Conservation (phyloP, 2,888 invertebrate species). For the Volucella inflata region DNA sequence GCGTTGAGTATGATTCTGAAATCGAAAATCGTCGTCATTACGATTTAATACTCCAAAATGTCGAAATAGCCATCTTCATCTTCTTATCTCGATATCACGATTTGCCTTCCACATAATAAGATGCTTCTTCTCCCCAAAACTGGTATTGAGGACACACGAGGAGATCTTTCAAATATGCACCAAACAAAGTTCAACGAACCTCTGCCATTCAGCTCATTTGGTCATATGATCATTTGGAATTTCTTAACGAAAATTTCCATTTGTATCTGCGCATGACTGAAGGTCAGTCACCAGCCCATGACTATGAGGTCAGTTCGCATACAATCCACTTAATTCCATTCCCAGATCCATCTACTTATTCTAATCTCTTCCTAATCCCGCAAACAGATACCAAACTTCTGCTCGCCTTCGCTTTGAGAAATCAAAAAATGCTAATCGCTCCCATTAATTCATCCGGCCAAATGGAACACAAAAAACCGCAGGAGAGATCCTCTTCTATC, state of each 20-base stretch:
- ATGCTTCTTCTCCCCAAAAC: too few species aligned
- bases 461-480: constrained; percentile 57
- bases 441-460: constrained; percentile 70
- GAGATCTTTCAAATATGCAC: too few species aligned
- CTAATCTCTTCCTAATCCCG: constrained; percentile 52
- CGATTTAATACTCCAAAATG: too few species aligned
- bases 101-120: too few species aligned
- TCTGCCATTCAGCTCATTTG: too few species aligned
- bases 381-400: constrained; percentile 3
- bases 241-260: neutral
- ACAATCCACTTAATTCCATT: constrained; percentile 42
- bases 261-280: constrained; percentile 36
- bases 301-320: constrained; percentile 40
- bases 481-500: constrained; percentile 4
- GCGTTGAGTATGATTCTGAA: too few species aligned
- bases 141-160: too few species aligned
- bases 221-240: too few species aligned
- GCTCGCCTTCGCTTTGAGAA: constrained; percentile 29
- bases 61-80: too few species aligned
- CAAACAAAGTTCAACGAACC: too few species aligned
- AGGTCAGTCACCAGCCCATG: constrained; percentile 61
- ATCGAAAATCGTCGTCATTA: too few species aligned
- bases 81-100: too few species aligned
- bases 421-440: constrained; percentile 71
- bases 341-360: constrained; percentile 60